A percentile compares a stretch with the other conserved stretches of the same genome.
phyloP scores from a whole-genome alignment of 1,140 invertebrate genomes.

The Alviniconcha marisindica region DNA sequence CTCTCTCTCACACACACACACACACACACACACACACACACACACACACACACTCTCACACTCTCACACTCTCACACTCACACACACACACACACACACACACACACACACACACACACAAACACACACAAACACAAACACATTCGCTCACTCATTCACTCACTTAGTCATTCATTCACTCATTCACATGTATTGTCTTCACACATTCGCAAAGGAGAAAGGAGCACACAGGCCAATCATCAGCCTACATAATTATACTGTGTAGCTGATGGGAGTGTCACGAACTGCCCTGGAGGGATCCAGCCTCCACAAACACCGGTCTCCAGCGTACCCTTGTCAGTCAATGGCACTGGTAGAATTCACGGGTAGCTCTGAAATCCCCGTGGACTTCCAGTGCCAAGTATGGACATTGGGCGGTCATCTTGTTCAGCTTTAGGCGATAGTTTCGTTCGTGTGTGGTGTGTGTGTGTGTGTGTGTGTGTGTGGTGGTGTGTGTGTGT shows the following conservation, averaged over 20 bases:
- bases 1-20: neutral
- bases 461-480: neutral
- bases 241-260: no score
- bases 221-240: no score
- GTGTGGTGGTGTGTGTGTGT: neutral
- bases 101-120: neutral
- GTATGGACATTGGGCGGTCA: constrained; percentile 20
- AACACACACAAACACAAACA: neutral
- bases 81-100: neutral
- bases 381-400: constrained; percentile 22
- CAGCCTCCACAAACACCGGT: neutral
- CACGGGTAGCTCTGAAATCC: constrained; percentile 18
- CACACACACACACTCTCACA: neutral
- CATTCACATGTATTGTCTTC: no score
- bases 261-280: no score
- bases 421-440: neutral
- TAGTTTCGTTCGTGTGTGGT: no score
- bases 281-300: no score
- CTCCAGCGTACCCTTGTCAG: constrained; percentile 15
- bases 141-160: neutral
- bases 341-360: constrained; percentile 36
- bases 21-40: neutral
- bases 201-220: no score
- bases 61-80: neutral
- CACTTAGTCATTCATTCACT: neutral